A percentile compares a stretch with the other conserved stretches of the same genome.
These are phyloP conservation scores for Remorina albescens DNA, from an alignment of 2,797 vertebrate genomes.

Conservation along the genomic window DNA sequence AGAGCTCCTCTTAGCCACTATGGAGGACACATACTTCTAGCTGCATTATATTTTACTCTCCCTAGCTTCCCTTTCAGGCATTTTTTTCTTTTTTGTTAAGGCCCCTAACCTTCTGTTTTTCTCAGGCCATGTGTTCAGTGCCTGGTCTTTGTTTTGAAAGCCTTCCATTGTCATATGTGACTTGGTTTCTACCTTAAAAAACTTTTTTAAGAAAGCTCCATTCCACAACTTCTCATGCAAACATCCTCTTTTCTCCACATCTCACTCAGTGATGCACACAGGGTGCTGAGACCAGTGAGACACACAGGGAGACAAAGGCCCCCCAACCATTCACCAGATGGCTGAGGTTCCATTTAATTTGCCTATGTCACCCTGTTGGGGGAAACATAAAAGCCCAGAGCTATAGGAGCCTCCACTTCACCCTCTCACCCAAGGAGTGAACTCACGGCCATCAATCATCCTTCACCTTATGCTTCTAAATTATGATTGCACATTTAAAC, in stretches of 20 bases:
- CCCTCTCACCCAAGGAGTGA: conserved; percentile 53
- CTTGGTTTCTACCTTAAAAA: conserved; percentile 23
- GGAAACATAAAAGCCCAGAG: conserved; percentile 68
- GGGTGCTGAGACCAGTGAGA: conserved; percentile 37
- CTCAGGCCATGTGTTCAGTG: conserved; percentile 41
- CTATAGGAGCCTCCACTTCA: conserved; percentile 61
- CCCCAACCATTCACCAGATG: conserved; percentile 73
- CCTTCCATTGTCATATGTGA: conserved; percentile 37
- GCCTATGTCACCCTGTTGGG: conserved; percentile 60
- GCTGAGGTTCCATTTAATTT: conserved; percentile 70
- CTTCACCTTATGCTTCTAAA: conserved; percentile 43
- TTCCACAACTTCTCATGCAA: conserved; percentile 49
- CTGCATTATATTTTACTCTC: conserved; percentile 61
- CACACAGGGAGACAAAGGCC: conserved; percentile 65
- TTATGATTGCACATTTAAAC: conserved; percentile 31
- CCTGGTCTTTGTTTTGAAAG: neutral
- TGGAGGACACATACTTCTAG: conserved; percentile 53
- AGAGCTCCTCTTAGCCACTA: conserved; percentile 52
- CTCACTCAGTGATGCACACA: conserved; percentile 41
- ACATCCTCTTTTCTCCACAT: neutral
- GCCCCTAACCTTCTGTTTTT: conserved; percentile 51
- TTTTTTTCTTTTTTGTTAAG: conserved; percentile 33
- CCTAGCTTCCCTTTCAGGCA: conserved; percentile 41
- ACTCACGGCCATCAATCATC: conserved; percentile 66
- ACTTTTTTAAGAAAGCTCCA: conserved; percentile 37